These are phyloP conservation scores for Cyclophora punctaria DNA, from an alignment of 2,888 invertebrate genomes.

Conservation along the genomic window DNA sequence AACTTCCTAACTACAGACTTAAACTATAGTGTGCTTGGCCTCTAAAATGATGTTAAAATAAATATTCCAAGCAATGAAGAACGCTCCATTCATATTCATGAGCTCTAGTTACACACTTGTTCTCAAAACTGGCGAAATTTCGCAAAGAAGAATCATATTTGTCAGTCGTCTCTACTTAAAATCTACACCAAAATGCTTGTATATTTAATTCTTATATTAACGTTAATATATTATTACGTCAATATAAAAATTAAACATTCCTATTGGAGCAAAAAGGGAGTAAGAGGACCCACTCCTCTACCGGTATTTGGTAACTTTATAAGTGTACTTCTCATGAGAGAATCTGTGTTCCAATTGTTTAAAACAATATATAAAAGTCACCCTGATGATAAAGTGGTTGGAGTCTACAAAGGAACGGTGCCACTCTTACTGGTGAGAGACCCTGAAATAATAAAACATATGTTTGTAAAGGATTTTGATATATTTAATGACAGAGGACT, in stretches of 20 bases:
- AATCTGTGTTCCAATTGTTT: constrained; percentile 1
- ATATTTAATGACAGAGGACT: constrained; percentile 1
- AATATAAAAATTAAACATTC: constrained; percentile 13
- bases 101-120: too few species aligned
- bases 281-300: constrained; percentile 19
- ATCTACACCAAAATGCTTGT: too few species aligned
- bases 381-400: constrained; percentile 7
- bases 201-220: too few species aligned
- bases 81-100: too few species aligned
- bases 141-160: too few species aligned
- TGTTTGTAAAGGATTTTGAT: constrained; percentile 5
- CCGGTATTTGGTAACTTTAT: constrained; percentile 24
- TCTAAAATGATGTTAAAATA: too few species aligned
- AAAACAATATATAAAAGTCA: not conserved
- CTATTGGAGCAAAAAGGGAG: constrained; percentile 21
- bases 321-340: constrained; percentile 12
- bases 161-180: too few species aligned
- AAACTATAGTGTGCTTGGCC: too few species aligned
- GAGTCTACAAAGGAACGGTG: constrained; percentile 3
- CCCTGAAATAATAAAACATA: constrained; percentile 4
- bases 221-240: not conserved
- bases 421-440: constrained; percentile 6
- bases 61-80: too few species aligned
- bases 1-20: too few species aligned
- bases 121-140: too few species aligned